Evolutionary conservation across 2,113 vertebrate genomes (phyloP).

Genomic region (Cebus imitator): DNA sequence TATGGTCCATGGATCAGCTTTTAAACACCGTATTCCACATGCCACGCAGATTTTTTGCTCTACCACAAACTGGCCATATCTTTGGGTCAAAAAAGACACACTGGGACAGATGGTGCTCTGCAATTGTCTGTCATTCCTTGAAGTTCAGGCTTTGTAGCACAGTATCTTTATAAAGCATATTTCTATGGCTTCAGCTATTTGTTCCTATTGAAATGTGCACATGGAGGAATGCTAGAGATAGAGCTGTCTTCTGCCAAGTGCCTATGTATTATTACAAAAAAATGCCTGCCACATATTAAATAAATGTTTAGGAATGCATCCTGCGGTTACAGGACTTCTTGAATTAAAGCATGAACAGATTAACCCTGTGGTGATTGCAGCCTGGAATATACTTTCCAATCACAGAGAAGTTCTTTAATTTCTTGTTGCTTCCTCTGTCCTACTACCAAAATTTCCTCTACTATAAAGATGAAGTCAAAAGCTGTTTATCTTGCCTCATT

Average conservation of each 20-base stretch:
- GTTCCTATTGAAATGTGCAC: not conserved
- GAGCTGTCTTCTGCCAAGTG: not conserved
- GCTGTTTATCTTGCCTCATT: not conserved
- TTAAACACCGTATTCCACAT: not conserved
- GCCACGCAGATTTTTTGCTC: not conserved
- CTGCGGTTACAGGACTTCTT: conserved; percentile 39
- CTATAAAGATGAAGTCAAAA: not conserved
- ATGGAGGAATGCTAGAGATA: not conserved
- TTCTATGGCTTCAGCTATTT: not conserved
- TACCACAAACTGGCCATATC: not conserved
- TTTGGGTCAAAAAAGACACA: not conserved
- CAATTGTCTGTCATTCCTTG: not conserved
- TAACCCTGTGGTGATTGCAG: not conserved
- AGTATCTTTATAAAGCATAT: not conserved
- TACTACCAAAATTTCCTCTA: conserved; percentile 16
- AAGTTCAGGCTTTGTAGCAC: not conserved
- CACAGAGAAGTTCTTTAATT: not conserved
- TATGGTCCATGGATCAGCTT: not conserved
- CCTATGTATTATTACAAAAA: not conserved
- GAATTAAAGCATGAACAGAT: not conserved
- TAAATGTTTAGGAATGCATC: not conserved
- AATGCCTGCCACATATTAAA: not conserved
- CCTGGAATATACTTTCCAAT: not conserved
- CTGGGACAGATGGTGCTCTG: not conserved
- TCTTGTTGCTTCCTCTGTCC: conserved; percentile 15